Base-by-base conservation (phyloP, 2,888 invertebrate species). In the Neoascia interrupta region DNA sequence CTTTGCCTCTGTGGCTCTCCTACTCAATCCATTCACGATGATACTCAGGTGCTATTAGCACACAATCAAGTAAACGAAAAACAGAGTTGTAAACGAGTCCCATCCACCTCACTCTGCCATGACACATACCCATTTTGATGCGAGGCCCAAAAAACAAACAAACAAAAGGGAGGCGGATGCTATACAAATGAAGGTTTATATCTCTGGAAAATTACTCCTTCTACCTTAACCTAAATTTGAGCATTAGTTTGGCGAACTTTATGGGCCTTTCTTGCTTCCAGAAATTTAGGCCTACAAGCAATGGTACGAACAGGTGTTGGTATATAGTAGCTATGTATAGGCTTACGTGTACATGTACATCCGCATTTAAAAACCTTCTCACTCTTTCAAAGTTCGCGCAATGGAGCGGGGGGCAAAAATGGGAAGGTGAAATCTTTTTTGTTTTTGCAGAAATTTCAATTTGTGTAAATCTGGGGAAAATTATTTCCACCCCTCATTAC, bases 31-130 rank as follows among this genome's bases (percentile, higher is more conserved):
- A 58, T 58, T 58, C 58, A 49, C 21, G 28, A 58, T 68, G 41
- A 68, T 68, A 68, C 68, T 68, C 56, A 58, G 58, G 58, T 68
- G 68, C 58, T 58, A 58, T 68, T 60, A 69, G 58, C 69, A 60
- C 69, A 60, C 60, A 69, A 60, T 69, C 60, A 69, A 49, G 13
- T 45, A n/a, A 16, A 45, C n/a, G 60, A 53, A 53, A 60, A 26
- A 45, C 53, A 56, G 49, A 41, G 49, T 49, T 68, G 68, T 68
- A 68, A 68, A 58, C 49, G 58, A 39, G 23, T 11, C 15, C 49
- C 18, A 21, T 1, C 18, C 15, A 8, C 5, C 21, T n/a, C 23
- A n/a, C 1, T 19, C 13, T 5, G 2, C 16, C 18, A 11, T 13
- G n/a, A 21, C n/a, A 45, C 31, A 19, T 10, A 28, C 43, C 39